These are phyloP conservation scores for Chironomus striatipennis DNA, from an alignment of 1,140 invertebrate species.

Conservation along the genomic window DNA sequence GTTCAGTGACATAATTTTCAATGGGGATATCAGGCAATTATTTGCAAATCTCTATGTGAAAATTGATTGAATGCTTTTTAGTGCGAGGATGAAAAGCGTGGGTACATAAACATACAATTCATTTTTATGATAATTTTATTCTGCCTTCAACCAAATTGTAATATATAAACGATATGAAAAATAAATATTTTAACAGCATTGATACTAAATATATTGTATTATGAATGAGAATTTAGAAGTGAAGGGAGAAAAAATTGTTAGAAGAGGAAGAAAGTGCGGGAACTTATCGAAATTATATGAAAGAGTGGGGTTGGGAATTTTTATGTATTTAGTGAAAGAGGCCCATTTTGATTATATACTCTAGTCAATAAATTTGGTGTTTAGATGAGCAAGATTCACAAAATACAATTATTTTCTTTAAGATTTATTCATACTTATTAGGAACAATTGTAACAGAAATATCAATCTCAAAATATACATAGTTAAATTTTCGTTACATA, in stretches of 20 bases:
- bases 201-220: neutral
- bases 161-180: constrained; percentile 23
- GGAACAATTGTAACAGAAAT: too few relatives aligned
- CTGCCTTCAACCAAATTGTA: constrained; percentile 16
- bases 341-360: too few relatives aligned
- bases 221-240: neutral
- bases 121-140: constrained; percentile 22
- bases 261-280: neutral
- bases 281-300: neutral
- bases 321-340: too few relatives aligned
- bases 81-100: neutral
- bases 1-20: neutral
- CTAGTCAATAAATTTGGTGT: too few relatives aligned
- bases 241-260: neutral
- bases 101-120: neutral
- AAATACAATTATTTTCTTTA: too few relatives aligned
- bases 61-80: neutral
- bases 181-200: constrained; percentile 17
- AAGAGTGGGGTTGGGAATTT: neutral
- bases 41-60: neutral
- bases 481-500: too few relatives aligned
- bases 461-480: too few relatives aligned
- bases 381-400: too few relatives aligned
- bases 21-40: neutral
- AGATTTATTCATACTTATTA: too few relatives aligned